These are phyloP conservation scores for Pheosia tremula DNA, from an alignment of 2,888 invertebrate species.

Conservation along the genomic window DNA sequence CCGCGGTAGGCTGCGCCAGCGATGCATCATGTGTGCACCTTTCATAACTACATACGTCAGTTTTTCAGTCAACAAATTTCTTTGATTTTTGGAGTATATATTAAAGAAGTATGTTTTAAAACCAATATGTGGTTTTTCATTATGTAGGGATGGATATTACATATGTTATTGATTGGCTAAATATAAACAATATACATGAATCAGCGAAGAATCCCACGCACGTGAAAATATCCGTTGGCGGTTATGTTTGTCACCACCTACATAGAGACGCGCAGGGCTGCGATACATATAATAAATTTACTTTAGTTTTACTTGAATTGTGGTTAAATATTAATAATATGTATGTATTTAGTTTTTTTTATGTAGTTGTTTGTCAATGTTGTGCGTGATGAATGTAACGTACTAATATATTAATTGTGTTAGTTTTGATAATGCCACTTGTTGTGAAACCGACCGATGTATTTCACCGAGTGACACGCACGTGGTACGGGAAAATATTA, in stretches of 20 bases:
- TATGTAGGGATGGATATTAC: neutral
- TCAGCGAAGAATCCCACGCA: slow-evolving; percentile 37
- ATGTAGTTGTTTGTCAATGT: neutral
- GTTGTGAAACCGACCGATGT: too few relatives aligned
- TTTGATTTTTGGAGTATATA: too few relatives aligned
- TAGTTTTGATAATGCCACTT: too few relatives aligned
- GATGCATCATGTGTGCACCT: slow-evolving; percentile 2
- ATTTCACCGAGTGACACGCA: too few relatives aligned
- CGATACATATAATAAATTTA: neutral
- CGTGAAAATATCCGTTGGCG: slow-evolving; percentile 31
- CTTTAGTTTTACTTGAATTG: too few relatives aligned
- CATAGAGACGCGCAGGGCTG: slow-evolving; percentile 22
- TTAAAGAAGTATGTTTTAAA: too few relatives aligned
- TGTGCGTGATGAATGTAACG: neutral
- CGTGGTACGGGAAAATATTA: too few relatives aligned
- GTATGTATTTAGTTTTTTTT: too few relatives aligned
- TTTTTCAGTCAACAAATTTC: slow-evolving; percentile 1
- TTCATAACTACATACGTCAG: neutral
- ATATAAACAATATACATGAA: slow-evolving; percentile 18
- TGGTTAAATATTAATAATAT: too few relatives aligned
- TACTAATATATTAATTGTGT: neutral
- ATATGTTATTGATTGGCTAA: neutral
- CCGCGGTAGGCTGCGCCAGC: slow-evolving; percentile 4
- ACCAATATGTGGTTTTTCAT: neutral
- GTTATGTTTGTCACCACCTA: slow-evolving; percentile 32